Base-by-base conservation (phyloP, 1,140 invertebrate genomes). In the Scaptomyza pallida region DNA sequence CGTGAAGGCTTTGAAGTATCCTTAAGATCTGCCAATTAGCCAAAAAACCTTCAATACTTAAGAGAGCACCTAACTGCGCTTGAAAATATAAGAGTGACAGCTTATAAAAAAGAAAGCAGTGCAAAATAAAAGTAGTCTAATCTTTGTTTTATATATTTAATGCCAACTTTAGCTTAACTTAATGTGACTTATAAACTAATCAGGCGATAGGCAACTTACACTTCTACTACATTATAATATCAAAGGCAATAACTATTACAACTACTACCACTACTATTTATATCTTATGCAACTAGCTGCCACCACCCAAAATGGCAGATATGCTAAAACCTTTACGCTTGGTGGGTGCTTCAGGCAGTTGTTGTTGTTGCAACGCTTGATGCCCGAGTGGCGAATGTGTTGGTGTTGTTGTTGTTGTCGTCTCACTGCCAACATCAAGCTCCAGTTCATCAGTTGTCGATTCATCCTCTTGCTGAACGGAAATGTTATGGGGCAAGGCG, bases 271-370 rank as follows among this genome's bases (percentile, higher is more conserved):
- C n/a, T 5, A 16, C 23, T 5, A 41, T 17, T 26, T 23, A 30
- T 5, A 60, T 8, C 10, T 3, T 37, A 3, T 9, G 19, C 19
- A n/a, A 45, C 55, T 90, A 90, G 37, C 78, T 89, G 41, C 75
- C 67, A 16, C 86, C 86, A 12, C 88, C 89, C 33, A 91, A 71
- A 15, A 91, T 91, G 48, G 89, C 89, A 8, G 89, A 91, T 54
- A 91, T 91, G 41, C 82, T 91, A 43, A 91, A 91, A 9, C 88
- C 80, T 62, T 89, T 91, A 47, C 76, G 80, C 51, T 72, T 86
- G 12, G 35, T 43, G 45, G 69, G 54, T 16, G 51, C 50, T 45
- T 69, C 56, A 15, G 30, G 30, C 33, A 21, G 43, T 67, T 50
- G 55, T 16, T 40, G 33, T 19, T 21, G 52, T 2, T 17, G 23